These are phyloP conservation scores for Drosophila lacteicornis DNA, from an alignment of 1,140 invertebrate species.

Conservation along the genomic window DNA sequence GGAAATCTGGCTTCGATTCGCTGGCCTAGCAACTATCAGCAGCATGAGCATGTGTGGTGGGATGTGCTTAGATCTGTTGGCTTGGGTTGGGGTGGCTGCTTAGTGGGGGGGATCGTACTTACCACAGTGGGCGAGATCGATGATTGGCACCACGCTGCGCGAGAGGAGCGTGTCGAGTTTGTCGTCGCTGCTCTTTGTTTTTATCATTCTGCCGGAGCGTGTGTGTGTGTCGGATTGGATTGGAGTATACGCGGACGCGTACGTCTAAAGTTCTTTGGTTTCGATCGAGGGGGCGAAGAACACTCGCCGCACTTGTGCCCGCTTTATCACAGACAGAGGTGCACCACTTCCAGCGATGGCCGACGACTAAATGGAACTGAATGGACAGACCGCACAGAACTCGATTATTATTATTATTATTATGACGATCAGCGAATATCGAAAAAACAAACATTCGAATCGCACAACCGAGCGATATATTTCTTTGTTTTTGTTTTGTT, in stretches of 20 bases:
- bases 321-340: constrained; percentile 56
- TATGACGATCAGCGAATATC: constrained; percentile 27
- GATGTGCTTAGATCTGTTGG: not conserved
- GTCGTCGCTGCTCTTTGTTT: constrained; percentile 65
- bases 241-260: constrained; percentile 9
- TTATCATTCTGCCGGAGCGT: constrained; percentile 70
- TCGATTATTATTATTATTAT: constrained; percentile 53
- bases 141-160: constrained; percentile 90
- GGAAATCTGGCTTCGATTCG: constrained; percentile 4
- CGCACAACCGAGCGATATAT: constrained; percentile 24
- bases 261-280: constrained; percentile 65
- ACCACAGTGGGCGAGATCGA: constrained; percentile 91
- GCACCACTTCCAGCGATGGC: constrained; percentile 45
- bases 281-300: constrained; percentile 21
- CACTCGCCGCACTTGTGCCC: constrained; percentile 51
- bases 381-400: constrained; percentile 39
- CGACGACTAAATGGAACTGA: constrained; percentile 58
- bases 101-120: constrained; percentile 80
- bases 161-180: constrained; percentile 88
- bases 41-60: not conserved
- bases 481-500: constrained; percentile 25
- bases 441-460: constrained; percentile 50
- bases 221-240: not conserved
- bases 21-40: constrained; percentile 43
- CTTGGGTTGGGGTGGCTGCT: too few species aligned